A percentile compares a stretch with the other conserved stretches of the same genome.
These are phyloP conservation scores for Hemiscyllium ocellatum DNA, from an alignment of 2,113 vertebrate species.

Conservation along the genomic window DNA sequence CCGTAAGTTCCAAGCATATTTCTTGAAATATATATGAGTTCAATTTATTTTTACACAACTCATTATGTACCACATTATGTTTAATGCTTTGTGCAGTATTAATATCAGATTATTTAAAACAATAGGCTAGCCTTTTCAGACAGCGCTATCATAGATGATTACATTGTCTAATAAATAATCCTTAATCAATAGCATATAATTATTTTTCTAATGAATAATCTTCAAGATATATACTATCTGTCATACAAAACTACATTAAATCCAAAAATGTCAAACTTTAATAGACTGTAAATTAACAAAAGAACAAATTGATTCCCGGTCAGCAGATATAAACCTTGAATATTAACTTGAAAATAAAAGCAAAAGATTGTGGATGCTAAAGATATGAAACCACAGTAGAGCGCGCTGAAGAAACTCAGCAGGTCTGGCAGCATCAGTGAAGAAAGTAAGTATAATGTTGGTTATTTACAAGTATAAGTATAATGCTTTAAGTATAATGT, in stretches of 20 bases:
- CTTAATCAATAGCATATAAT: not conserved
- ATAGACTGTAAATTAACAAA: not conserved
- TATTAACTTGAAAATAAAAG: not conserved
- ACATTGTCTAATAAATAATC: not conserved
- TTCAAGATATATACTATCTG: not conserved
- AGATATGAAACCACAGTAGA: no score
- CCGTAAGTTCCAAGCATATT: not conserved
- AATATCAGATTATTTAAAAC: not conserved
- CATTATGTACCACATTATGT: not conserved
- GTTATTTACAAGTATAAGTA: no score
- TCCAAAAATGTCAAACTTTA: not conserved
- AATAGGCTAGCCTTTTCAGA: not conserved
- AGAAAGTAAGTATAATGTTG: no score
- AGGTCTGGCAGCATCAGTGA: no score
- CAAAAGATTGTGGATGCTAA: no score
- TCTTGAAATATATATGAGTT: not conserved
- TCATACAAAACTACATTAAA: not conserved
- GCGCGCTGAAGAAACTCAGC: no score
- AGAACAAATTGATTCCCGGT: not conserved
- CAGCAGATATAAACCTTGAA: not conserved
- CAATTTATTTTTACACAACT: not conserved
- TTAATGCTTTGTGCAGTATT: not conserved
- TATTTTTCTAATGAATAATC: conserved; percentile 1
- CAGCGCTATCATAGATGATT: not conserved
- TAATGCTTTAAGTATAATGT: no score